These are phyloP conservation scores for Nephrotoma guestfalica DNA, from an alignment of 2,888 invertebrate species.

Conservation along the genomic window DNA sequence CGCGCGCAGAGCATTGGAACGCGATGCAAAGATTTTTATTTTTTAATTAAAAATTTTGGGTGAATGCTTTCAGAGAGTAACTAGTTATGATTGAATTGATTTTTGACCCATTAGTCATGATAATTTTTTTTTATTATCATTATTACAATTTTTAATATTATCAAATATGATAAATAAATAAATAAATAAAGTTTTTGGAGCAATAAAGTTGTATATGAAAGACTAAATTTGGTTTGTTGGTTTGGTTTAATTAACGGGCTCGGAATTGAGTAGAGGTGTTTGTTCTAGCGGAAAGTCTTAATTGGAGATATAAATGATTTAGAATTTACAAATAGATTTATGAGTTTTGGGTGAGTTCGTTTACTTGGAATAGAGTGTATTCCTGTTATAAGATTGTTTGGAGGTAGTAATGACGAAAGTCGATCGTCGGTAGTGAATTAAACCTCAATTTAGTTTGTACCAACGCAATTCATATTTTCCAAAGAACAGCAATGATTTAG, in stretches of 20 bases:
- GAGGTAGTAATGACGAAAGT: no score
- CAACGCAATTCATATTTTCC: no score
- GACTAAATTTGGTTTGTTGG: background rate
- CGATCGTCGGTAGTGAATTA: no score
- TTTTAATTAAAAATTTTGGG: background rate
- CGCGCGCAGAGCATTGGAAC: background rate
- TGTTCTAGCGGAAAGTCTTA: background rate
- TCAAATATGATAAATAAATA: background rate
- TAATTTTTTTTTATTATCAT: no score
- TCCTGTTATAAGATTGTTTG: no score
- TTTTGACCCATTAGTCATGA: background rate
- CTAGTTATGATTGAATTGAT: background rate
- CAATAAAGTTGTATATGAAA: background rate
- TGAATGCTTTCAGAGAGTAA: background rate
- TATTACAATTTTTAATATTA: background rate
- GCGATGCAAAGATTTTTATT: background rate
- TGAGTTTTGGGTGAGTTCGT: no score
- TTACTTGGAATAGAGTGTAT: no score
- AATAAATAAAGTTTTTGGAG: background rate
- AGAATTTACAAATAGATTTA: no score
- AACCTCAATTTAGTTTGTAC: no score
- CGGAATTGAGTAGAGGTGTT: background rate
- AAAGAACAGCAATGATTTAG: no score
- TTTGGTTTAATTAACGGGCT: background rate
- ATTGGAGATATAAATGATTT: no score